Conservation (phyloP, 2,113 vertebrate genomes). For the Nycticorax nycticorax region DNA sequence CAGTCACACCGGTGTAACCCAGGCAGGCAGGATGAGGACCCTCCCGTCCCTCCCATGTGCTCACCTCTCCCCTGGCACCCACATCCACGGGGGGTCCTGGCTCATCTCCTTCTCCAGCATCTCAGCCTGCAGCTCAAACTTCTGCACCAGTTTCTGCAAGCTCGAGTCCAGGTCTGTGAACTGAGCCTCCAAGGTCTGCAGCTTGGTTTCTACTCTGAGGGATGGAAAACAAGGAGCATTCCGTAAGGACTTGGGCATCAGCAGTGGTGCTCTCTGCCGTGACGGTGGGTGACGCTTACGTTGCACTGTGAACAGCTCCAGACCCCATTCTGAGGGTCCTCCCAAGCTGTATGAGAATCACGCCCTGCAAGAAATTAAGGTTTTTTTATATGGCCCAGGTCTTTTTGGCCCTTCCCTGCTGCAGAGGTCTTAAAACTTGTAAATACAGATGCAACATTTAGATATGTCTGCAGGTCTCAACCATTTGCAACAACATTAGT, state of each 20-base stretch:
- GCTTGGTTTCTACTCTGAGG: constrained; percentile 69
- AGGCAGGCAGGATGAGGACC: rapidly evolving
- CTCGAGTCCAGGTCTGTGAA: constrained; percentile 70
- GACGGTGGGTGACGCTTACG: rapidly evolving
- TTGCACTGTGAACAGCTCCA: neutral
- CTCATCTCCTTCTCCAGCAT: constrained; percentile 38
- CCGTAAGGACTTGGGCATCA: neutral
- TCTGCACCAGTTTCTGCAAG: constrained; percentile 49
- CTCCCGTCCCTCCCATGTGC: neutral
- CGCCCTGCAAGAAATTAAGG: rapidly evolving
- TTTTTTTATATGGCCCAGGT: rapidly evolving
- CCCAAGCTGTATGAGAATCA: no score
- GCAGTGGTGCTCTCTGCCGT: neutral
- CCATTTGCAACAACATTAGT: no score
- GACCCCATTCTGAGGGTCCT: neutral
- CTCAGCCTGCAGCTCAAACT: constrained; percentile 58
- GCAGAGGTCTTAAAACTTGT: neutral
- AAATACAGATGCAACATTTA: neutral
- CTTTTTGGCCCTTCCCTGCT: neutral
- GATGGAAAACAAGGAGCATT: neutral
- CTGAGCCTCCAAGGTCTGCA: constrained; percentile 62
- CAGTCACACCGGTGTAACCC: rapidly evolving
- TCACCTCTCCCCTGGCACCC: constrained; percentile 61
- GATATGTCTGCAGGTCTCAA: rapidly evolving
- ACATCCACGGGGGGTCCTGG: constrained; percentile 32